Base-by-base conservation (phyloP, 2,888 invertebrate species). In the Diogma glabrata region DNA sequence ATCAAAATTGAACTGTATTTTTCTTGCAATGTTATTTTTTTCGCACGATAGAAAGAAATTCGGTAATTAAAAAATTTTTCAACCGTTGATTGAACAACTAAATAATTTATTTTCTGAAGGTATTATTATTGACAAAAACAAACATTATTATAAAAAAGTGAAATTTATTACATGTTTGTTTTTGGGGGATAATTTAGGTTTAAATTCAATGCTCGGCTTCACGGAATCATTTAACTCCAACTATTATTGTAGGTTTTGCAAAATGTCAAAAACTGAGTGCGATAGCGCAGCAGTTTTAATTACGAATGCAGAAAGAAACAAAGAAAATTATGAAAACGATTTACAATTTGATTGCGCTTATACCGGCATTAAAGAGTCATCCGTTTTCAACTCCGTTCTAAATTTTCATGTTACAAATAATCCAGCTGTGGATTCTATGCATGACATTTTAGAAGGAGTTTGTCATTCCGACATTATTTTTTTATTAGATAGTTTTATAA, bases 391-490 rank as follows among this genome's bases (percentile, higher is more conserved):
- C 22, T n/a, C 22, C 14, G 26, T 52, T 17, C 3, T 20, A 23
- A 14, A 50, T 24, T 52, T 52, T 45, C 52, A 49, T 20, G 46
- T 50, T 6, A 46, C 50, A 22, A 9, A 10, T 10, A 52, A 52
- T 45, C 46, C 30, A 46, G 28, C 33, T 3, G 46, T 52, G 5
- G 52, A 52, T n/a, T 17, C 36, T 22, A 52, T 52, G 52, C 52
- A 52, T 16, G 52, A 52, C 40, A 20, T 52, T 7, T 49, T 52
- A n/a, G 52, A 52, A 52, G 49, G 49, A 12, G 33, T 52, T 49
- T 52, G 43, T 14, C 20, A 47, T 7, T 49, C 49, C 33, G 52
- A 52, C 14, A 3, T 36, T 3, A 4, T 6, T 36, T 36, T 14
- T 7, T 4, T 36, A 16, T 17, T 40, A 19, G 19, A 19, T 12